These are phyloP conservation scores for Phania funesta DNA, from an alignment of 2,888 invertebrate species.

Conservation along the genomic window DNA sequence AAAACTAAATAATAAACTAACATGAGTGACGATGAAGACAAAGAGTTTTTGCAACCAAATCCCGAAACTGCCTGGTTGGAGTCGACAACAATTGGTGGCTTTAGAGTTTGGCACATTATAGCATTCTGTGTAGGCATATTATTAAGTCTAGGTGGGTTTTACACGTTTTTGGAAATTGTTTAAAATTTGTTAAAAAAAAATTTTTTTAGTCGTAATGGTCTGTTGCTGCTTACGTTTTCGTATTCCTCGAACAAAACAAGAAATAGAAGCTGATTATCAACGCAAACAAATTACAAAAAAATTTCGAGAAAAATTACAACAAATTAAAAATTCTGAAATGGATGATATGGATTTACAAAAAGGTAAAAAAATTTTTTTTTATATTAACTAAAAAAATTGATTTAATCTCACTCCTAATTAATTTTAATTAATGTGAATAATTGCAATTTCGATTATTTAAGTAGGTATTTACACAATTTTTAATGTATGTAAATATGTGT, in stretches of 20 bases:
- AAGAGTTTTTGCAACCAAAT: constrained; percentile 73
- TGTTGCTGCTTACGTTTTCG: constrained; percentile 95
- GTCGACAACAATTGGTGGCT: constrained; percentile 84
- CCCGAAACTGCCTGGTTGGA: constrained; percentile 88
- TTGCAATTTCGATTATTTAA: constrained; percentile 5
- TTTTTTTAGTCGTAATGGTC: constrained; percentile 85
- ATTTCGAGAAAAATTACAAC: constrained; percentile 89
- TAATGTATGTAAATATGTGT: not conserved
- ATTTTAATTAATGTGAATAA: constrained; percentile 42
- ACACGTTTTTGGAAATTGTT: not conserved
- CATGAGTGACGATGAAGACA: constrained; percentile 71
- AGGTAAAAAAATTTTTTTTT: constrained; percentile 72
- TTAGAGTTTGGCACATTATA: constrained; percentile 91
- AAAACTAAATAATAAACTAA: constrained; percentile 23
- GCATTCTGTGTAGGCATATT: constrained; percentile 86
- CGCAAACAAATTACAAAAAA: constrained; percentile 90
- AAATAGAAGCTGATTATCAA: constrained; percentile 95
- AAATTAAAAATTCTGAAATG: constrained; percentile 92
- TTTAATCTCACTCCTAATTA: not conserved
- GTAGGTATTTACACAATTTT: not conserved
- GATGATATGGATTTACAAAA: constrained; percentile 82
- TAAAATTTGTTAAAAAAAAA: not conserved
- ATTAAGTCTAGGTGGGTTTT: constrained; percentile 83
- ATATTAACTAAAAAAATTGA: not conserved
- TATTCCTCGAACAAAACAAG: constrained; percentile 95